Conservation (phyloP, 2,113 vertebrate species). For the Hystrix brachyura region DNA sequence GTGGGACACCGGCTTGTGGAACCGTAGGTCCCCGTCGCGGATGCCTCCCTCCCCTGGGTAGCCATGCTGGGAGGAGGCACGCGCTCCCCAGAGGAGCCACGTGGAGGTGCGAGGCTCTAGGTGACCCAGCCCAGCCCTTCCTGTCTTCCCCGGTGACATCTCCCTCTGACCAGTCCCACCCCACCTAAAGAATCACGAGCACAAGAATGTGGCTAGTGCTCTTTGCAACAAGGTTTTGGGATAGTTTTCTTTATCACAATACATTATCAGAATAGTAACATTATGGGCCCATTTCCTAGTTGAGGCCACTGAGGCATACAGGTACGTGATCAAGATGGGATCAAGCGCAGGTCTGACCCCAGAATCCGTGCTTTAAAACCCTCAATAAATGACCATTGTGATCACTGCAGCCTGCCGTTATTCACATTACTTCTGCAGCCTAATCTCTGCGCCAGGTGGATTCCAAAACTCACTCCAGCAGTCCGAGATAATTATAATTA, state of each 20-base stretch:
- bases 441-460: background rate
- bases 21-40: rapidly evolving
- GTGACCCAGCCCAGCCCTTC: background rate
- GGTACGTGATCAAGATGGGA: background rate
- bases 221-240: rapidly evolving
- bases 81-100: rapidly evolving
- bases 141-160: background rate
- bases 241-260: background rate
- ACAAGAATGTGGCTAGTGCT: rapidly evolving
- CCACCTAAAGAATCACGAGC: background rate
- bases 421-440: background rate
- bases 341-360: background rate
- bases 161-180: background rate
- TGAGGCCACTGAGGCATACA: background rate
- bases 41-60: rapidly evolving
- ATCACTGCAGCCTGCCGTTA: background rate
- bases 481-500: constrained; percentile 26
- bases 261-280: background rate
- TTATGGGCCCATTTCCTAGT: background rate
- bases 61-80: background rate
- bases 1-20: background rate
- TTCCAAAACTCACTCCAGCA: constrained; percentile 1
- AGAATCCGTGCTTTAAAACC: background rate
- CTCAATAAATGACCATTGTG: background rate
- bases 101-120: rapidly evolving